Percentiles rank a stretch among this genome's conserved stretches.
phyloP scores from a whole-genome alignment of 2,113 vertebrate genomes.

The Pheucticus melanocephalus region DNA sequence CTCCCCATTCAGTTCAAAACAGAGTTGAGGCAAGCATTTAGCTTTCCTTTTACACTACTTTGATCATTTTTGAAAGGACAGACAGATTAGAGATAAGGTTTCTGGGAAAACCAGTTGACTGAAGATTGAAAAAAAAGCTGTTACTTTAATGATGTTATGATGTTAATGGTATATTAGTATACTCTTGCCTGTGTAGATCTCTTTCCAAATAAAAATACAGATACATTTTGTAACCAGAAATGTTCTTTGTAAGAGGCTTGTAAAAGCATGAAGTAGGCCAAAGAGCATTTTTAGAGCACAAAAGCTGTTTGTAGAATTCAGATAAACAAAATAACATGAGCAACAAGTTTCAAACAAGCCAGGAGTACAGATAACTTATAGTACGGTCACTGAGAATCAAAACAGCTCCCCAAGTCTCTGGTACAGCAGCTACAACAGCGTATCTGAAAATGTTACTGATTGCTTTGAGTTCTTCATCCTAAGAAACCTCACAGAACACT shows the following conservation, averaged over 20 bases:
- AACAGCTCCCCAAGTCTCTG: background rate
- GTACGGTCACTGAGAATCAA: background rate
- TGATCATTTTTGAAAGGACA: conserved; percentile 38
- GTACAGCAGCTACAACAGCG: background rate
- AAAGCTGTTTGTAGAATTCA: background rate
- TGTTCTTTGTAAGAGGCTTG: background rate
- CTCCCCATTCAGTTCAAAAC: background rate
- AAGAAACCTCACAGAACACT: background rate
- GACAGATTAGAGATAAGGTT: conserved; percentile 16
- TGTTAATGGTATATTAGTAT: background rate
- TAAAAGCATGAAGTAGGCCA: background rate
- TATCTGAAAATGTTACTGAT: background rate
- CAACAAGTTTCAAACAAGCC: background rate
- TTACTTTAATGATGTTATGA: background rate
- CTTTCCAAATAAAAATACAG: background rate
- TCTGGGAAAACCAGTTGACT: background rate
- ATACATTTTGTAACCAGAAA: background rate
- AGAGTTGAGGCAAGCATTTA: background rate
- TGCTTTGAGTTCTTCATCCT: background rate
- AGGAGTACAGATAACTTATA: background rate
- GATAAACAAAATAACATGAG: background rate
- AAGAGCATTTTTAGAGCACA: background rate
- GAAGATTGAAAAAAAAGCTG: conserved; percentile 12
- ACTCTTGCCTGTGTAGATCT: background rate
- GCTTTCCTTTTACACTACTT: conserved; percentile 16